These are phyloP conservation scores for Hippocampus comes DNA, from an alignment of 2,113 vertebrate species.

Conservation along the genomic window DNA sequence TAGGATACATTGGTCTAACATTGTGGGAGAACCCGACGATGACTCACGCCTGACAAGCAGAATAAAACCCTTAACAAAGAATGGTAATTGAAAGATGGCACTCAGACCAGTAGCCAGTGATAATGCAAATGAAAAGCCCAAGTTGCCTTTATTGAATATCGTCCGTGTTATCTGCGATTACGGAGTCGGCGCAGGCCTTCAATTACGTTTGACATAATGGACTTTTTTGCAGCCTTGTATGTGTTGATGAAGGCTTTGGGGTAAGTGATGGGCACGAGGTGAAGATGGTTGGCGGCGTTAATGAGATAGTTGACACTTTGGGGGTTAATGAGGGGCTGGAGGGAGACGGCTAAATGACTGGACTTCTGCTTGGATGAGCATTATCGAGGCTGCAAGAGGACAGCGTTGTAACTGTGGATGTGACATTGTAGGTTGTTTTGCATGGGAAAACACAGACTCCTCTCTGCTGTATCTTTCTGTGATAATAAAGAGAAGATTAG, in stretches of 20 bases:
- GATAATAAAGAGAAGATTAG: constrained; percentile 66
- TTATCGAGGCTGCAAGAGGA: constrained; percentile 54
- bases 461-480: constrained; percentile 47
- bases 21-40: constrained; percentile 65
- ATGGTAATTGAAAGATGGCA: constrained; percentile 73
- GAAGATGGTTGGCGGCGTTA: constrained; percentile 63
- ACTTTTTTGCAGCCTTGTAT: constrained; percentile 16
- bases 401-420: constrained; percentile 34
- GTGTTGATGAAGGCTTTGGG: constrained; percentile 54
- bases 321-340: constrained; percentile 72
- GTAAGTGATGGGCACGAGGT: constrained; percentile 52
- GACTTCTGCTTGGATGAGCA: constrained; percentile 70
- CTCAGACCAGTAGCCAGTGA: constrained; percentile 64
- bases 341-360: constrained; percentile 71
- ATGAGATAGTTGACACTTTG: constrained; percentile 73
- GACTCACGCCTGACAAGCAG: constrained; percentile 69
- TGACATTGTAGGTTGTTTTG: constrained; percentile 59
- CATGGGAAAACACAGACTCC: constrained; percentile 55
- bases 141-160: constrained; percentile 55
- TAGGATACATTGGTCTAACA: constrained; percentile 67
- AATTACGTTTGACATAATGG: constrained; percentile 33
- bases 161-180: constrained; percentile 36
- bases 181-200: constrained; percentile 22
- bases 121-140: constrained; percentile 63
- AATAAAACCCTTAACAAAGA: constrained; percentile 72